phyloP scores from a whole-genome alignment of 2,113 vertebrate species.

The Glaucomys volans region DNA sequence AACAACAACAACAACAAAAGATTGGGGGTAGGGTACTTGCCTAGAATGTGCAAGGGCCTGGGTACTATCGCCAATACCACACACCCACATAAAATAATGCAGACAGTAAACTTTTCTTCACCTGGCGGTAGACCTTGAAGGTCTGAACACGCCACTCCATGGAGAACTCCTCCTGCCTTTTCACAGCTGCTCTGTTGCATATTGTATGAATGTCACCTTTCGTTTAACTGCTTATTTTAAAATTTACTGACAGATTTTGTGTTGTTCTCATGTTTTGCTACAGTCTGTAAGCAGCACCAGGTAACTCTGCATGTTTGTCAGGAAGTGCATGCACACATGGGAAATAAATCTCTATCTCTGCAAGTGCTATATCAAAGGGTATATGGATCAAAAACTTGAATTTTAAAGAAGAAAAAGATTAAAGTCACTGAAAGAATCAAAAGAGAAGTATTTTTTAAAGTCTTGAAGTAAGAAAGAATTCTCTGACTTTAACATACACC shows the following conservation, averaged over 20 bases:
- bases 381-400: neutral
- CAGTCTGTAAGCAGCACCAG: neutral
- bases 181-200: neutral
- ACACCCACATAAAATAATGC: neutral
- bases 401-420: neutral
- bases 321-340: neutral
- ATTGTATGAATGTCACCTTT: neutral
- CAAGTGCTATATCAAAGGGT: neutral
- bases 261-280: neutral
- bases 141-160: neutral
- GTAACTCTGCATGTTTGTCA: neutral
- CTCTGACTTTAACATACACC: neutral
- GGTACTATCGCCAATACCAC: too few species aligned
- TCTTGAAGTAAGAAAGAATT: neutral
- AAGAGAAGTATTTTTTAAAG: neutral
- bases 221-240: neutral
- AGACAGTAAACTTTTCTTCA: neutral
- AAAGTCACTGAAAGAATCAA: slow-evolving; percentile 5
- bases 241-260: neutral
- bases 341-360: neutral
- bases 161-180: neutral
- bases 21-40: too few species aligned
- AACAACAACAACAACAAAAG: too few species aligned
- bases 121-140: neutral
- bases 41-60: too few species aligned